Conservation (phyloP, 2,113 vertebrate species). For the Elgaria multicarinata region DNA sequence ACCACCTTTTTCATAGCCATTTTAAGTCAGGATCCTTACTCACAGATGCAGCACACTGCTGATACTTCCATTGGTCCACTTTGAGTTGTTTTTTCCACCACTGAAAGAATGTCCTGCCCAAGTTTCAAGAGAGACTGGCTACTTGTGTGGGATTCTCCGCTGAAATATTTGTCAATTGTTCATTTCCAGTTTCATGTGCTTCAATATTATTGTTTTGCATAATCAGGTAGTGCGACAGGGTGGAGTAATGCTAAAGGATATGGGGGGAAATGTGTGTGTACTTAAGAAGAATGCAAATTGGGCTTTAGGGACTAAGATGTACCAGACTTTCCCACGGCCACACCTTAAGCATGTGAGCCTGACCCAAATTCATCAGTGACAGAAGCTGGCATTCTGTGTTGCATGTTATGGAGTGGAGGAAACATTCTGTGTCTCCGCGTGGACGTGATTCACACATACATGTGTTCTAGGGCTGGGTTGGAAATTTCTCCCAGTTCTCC, state of each 20-base stretch:
- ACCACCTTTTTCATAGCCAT: no score
- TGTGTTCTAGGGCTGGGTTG: no score
- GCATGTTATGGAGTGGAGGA: neutral
- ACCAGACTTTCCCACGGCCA: conserved; percentile 64
- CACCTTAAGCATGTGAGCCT: conserved; percentile 67
- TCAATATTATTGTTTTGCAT: conserved; percentile 50
- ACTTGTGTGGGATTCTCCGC: neutral
- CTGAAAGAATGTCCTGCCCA: neutral
- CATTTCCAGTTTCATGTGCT: neutral
- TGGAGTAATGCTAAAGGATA: conserved; percentile 62
- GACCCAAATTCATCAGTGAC: conserved; percentile 62
- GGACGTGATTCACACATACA: neutral
- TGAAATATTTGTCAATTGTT: neutral
- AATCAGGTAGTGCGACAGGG: conserved; percentile 54
- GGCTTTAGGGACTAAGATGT: conserved; percentile 60
- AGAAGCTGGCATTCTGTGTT: conserved; percentile 55
- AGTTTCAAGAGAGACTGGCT: neutral
- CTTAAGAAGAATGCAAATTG: conserved; percentile 65
- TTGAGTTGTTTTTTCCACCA: neutral
- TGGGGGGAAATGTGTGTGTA: conserved; percentile 61
- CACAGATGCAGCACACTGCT: no score
- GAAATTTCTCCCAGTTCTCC: no score
- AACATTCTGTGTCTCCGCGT: neutral
- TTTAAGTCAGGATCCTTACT: no score
- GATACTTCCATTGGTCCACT: conserved; percentile 8